phyloP scores from a whole-genome alignment of 1,140 invertebrate genomes.

The Brachionus asplanchnoidis region DNA sequence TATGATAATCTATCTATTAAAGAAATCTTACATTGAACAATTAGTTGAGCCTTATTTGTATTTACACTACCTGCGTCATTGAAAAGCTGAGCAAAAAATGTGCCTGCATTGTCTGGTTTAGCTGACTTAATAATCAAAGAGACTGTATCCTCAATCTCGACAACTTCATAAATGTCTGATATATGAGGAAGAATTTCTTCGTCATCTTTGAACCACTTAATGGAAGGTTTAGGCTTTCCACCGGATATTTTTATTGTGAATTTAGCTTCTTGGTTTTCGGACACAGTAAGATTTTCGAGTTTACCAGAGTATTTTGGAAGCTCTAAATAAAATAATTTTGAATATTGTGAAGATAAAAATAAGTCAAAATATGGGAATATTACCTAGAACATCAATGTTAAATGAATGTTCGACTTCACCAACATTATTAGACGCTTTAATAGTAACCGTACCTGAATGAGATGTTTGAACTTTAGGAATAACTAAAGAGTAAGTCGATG shows the following conservation, averaged over 20 bases:
- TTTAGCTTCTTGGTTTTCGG: neutral
- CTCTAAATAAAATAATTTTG: neutral
- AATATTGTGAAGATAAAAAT: neutral
- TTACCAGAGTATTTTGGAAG: constrained; percentile 18
- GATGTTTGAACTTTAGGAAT: neutral
- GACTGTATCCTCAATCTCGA: constrained; percentile 19
- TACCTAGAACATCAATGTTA: neutral
- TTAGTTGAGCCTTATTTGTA: neutral
- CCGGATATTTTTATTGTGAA: constrained; percentile 5
- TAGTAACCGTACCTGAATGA: neutral
- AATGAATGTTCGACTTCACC: constrained; percentile 4
- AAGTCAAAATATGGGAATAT: neutral
- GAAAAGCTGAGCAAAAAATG: neutral
- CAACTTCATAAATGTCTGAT: constrained; percentile 8
- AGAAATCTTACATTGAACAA: neutral
- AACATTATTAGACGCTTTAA: constrained; percentile 33
- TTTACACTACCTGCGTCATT: neutral
- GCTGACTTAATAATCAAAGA: constrained; percentile 1
- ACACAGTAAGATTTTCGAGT: constrained; percentile 16
- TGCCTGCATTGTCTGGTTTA: neutral
- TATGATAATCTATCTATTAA: neutral
- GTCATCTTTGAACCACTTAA: constrained; percentile 40
- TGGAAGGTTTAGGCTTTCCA: constrained; percentile 25
- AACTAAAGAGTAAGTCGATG: neutral
- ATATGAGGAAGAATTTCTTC: neutral